Conservation (phyloP, 2,113 vertebrate species). For the Varanus komodoensis region DNA sequence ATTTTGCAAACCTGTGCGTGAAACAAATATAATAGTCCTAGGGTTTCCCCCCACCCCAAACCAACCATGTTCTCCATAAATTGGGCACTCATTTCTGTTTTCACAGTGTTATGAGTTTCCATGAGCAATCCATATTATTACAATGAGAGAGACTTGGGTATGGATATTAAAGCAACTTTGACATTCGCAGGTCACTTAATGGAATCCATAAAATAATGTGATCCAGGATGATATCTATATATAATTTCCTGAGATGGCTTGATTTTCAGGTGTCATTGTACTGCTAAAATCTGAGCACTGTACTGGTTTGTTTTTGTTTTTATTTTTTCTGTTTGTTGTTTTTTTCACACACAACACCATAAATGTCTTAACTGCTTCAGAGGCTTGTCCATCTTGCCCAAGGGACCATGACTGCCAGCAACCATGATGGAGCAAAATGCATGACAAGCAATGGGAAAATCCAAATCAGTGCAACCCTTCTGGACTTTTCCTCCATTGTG, state of each 20-base stretch:
- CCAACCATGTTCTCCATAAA: constrained; percentile 18
- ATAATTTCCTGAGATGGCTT: neutral
- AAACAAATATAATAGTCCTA: constrained; percentile 41
- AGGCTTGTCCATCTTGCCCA: neutral
- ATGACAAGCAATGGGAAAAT: neutral
- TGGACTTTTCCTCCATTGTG: neutral
- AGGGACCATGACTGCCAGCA: neutral
- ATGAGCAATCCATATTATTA: neutral
- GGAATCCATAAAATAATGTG: neutral
- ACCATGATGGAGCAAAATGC: neutral
- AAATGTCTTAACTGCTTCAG: neutral
- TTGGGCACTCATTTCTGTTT: neutral
- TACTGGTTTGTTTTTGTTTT: neutral
- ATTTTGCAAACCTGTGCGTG: constrained; percentile 29
- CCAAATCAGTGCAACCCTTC: neutral
- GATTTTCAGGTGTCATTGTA: neutral
- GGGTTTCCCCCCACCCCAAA: neutral
- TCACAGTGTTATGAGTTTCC: constrained; percentile 26
- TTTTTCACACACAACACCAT: neutral
- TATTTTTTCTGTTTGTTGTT: too few species aligned
- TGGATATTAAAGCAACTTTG: constrained; percentile 9
- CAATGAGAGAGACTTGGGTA: neutral
- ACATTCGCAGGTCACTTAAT: constrained; percentile 17
- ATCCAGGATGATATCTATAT: neutral
- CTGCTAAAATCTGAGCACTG: neutral